Evolutionary conservation across 2,113 vertebrate genomes (phyloP).

Genomic region (Verasper variegatus): DNA sequence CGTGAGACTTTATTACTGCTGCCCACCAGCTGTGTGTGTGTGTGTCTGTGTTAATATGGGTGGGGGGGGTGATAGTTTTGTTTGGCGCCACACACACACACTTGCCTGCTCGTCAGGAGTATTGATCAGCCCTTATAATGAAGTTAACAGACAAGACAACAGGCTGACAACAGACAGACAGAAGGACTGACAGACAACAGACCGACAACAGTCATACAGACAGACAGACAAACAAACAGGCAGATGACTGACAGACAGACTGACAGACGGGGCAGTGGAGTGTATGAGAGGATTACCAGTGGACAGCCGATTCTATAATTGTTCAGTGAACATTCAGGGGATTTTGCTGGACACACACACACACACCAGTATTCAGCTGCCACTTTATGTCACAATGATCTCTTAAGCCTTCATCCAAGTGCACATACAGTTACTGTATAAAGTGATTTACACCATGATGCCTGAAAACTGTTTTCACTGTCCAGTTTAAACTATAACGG

Average conservation of each 20-base stretch:
- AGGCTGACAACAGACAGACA: conserved; percentile 2
- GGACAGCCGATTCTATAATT: conserved; percentile 78
- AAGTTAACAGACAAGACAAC: conserved; percentile 8
- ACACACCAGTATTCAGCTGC: conserved; percentile 50
- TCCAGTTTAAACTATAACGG: too few species aligned
- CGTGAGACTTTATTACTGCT: conserved; percentile 59
- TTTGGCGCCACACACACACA: conserved; percentile 63
- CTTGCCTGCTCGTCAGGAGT: conserved; percentile 80
- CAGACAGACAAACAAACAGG: conserved; percentile 11
- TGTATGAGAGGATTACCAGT: conserved; percentile 82
- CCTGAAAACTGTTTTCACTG: too few species aligned
- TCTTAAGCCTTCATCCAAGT: conserved; percentile 54
- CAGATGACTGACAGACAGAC: conserved; percentile 47
- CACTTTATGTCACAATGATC: conserved; percentile 55
- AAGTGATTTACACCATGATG: background rate
- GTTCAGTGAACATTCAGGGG: conserved; percentile 81
- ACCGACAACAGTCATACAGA: conserved; percentile 50
- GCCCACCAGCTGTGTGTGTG: conserved; percentile 38
- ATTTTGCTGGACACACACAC: conserved; percentile 48
- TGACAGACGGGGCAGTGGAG: conserved; percentile 76
- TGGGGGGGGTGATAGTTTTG: conserved; percentile 3
- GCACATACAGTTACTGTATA: conserved; percentile 26
- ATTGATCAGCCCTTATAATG: conserved; percentile 87
- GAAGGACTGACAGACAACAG: conserved; percentile 22
- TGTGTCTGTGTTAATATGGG: background rate